Base-by-base conservation (phyloP, 2,797 vertebrate genomes). In the Myoxocephalus aenaeus region DNA sequence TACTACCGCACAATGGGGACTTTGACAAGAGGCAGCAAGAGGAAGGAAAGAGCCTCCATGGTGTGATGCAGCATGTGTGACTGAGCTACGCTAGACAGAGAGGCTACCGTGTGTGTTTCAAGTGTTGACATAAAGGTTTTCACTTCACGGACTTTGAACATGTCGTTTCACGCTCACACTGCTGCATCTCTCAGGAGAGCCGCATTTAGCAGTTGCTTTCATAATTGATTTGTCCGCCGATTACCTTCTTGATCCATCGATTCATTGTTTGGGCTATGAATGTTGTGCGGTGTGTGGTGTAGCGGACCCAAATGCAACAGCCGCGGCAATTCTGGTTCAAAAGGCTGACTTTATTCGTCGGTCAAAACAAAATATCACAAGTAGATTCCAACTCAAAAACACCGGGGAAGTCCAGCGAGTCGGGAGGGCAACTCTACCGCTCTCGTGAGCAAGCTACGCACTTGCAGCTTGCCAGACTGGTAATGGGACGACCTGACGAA, bases 1-100 rank as follows among this genome's bases (percentile, higher is more conserved):
- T 95, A 92, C 84, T 65, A 85, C 87, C 29, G 63, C 89, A 94
- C 92, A 94, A 95, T 93, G 82, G 92, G 91, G 90, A 94, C 94
- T 94, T 95, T 93, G 91, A 94, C 84, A 83, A 91, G 92, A 91
- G 86, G 90, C 84, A 74, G 90, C 83, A 83, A 92, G 88, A 84
- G 79, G 86, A 93, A 92, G 87, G 81, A 89, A 86, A 91, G 90
- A 91, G 91, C 84, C 72, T 90, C 88, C 85, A 75, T 75, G 82
- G 81, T 82, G 59, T 54, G 86, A 85, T 34, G 34, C 89, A 65
- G 75, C 85, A 59, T 88, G 85, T 92, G 85, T 89, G 89, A 88
- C 87, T 38, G 83, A 76, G 85, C 77, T 75, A 42, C 74, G 29
- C 70, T 27, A 82, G 90, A 91, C 85, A 22, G 73, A 73, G 77